These are phyloP conservation scores for Rattus rattus DNA, from an alignment of 2,113 vertebrate genomes.

Conservation along the genomic window DNA sequence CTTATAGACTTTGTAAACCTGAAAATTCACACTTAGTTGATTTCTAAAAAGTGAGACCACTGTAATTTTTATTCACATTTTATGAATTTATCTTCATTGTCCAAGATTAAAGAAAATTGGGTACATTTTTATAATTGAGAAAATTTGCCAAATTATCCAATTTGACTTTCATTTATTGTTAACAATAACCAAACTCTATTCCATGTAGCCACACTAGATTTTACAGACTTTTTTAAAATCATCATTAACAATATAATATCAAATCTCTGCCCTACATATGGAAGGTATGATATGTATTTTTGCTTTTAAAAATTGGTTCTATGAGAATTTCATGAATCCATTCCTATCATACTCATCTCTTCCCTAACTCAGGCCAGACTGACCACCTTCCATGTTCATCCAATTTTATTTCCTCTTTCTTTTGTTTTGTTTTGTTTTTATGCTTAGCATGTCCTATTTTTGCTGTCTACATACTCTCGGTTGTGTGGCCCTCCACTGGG, in stretches of 20 bases:
- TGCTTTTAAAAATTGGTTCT: neutral
- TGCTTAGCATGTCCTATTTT: neutral
- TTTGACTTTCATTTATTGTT: conserved; percentile 54
- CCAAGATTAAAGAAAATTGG: conserved; percentile 43
- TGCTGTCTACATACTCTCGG: neutral
- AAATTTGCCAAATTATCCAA: conserved; percentile 15
- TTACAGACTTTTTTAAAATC: neutral
- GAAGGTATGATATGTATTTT: neutral
- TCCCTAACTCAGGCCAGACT: neutral
- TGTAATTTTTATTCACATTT: conserved; percentile 37
- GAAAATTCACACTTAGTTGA: conserved; percentile 33
- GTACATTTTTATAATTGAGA: neutral
- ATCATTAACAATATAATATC: conserved; percentile 5
- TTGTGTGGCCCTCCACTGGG: neutral
- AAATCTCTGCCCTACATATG: neutral
- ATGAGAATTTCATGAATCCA: neutral
- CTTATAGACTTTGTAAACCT: neutral
- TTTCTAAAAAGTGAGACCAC: neutral
- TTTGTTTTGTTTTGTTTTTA: neutral
- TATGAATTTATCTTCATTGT: conserved; percentile 57
- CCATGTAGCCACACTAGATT: neutral
- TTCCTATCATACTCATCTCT: neutral
- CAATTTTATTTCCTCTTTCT: neutral
- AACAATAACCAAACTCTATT: conserved; percentile 2
- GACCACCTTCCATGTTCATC: neutral